These are phyloP conservation scores for Oligia latruncula DNA, from an alignment of 2,888 invertebrate genomes.

Conservation along the genomic window DNA sequence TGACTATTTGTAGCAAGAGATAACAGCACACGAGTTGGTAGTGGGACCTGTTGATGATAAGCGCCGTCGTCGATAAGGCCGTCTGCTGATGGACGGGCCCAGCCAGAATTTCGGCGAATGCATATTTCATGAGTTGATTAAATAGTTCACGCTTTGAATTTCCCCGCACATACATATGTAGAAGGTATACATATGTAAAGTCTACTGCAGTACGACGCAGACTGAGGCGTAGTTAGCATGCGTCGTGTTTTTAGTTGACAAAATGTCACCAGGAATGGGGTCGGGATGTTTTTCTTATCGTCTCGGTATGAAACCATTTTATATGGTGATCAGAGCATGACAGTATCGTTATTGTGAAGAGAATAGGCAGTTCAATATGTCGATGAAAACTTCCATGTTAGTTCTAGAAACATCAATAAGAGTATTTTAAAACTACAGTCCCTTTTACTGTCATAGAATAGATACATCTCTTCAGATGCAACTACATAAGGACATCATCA, in stretches of 20 bases:
- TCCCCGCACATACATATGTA: conserved; percentile 75
- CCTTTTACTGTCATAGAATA: background rate
- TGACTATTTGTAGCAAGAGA: conserved; percentile 89
- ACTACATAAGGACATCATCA: background rate
- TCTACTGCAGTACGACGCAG: conserved; percentile 73
- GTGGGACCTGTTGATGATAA: conserved; percentile 89
- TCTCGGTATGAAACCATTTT: conserved; percentile 34
- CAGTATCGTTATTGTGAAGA: conserved; percentile 9
- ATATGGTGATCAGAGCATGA: conserved; percentile 33
- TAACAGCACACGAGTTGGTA: conserved; percentile 88
- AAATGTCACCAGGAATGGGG: conserved; percentile 56
- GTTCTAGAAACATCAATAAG: background rate
- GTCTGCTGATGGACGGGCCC: conserved; percentile 86
- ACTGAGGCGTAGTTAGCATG: conserved; percentile 60
- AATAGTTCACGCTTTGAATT: conserved; percentile 88
- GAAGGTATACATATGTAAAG: conserved; percentile 73
- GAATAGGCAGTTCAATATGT: background rate
- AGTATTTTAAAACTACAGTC: background rate
- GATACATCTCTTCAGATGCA: background rate
- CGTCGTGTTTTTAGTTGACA: conserved; percentile 63
- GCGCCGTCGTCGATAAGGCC: conserved; percentile 88
- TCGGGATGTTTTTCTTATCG: conserved; percentile 46
- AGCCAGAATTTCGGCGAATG: conserved; percentile 88
- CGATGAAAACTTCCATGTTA: background rate
- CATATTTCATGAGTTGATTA: conserved; percentile 90